These are phyloP conservation scores for Sorex fumeus DNA, from an alignment of 2,113 vertebrate species.

Conservation along the genomic window DNA sequence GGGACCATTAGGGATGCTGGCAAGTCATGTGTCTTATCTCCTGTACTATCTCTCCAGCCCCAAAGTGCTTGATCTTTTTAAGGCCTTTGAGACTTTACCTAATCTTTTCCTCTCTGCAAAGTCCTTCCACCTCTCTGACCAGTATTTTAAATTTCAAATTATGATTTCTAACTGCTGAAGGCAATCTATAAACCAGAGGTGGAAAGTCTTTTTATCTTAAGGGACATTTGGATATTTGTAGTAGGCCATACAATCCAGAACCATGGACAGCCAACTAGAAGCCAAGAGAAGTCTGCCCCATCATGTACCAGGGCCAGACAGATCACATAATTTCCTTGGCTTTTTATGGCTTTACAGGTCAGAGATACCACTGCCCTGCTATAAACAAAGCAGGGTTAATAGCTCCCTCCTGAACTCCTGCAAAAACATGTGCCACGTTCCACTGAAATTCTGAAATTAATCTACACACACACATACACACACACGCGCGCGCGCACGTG, in stretches of 20 bases:
- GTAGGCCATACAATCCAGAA: no score
- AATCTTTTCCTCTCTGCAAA: not conserved
- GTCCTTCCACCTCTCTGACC: not conserved
- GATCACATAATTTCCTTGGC: no score
- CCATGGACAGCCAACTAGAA: no score
- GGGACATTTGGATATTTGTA: no score
- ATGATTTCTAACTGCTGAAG: not conserved
- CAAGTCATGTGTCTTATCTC: no score
- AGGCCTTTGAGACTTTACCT: not conserved
- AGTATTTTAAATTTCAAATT: not conserved
- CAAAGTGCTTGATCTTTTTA: not conserved
- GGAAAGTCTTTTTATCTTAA: no score
- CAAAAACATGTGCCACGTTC: not conserved
- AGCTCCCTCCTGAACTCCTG: not conserved
- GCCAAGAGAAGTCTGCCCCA: no score
- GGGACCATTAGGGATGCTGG: no score
- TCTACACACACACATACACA: not conserved
- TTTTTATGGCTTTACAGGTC: no score
- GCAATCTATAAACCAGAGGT: not conserved
- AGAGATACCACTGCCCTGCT: no score
- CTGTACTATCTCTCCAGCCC: no score
- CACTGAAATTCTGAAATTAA: conserved; percentile 13
- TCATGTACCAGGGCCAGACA: no score
- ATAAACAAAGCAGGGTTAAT: not conserved
- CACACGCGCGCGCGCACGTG: not conserved